Evolutionary conservation across 2,888 invertebrate species (phyloP), one percentile per base, ranked within the genome.

Genomic region (Clistopyga incitator): DNA sequence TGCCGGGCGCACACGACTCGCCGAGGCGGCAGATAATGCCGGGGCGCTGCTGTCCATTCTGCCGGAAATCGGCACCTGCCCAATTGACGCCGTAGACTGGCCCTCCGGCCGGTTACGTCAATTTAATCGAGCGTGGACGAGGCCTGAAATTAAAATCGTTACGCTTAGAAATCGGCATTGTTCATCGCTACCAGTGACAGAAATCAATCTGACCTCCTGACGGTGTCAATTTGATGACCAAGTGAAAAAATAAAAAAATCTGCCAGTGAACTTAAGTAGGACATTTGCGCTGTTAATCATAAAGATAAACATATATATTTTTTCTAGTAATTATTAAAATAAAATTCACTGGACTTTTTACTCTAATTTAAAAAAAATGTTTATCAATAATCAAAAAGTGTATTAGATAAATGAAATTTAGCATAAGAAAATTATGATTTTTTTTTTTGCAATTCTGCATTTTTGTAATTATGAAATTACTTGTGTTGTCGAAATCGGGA

Each of bases 21-120:
- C 47, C 75, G 65, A 67, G 50, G 38, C 54, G 47, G n/a, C 77
- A 65, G n/a, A 6, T 59, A 76, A 61, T 65, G 38, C 54, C 71
- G 70, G 68, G 38, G 38, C 38, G 81, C 85, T 84, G 67, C 64
- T 88, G 89, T 77, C 87, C 89, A 88, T 85, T 91, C 91, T 90
- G 84, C 86, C 86, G 92, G 91, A 92, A 91, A 91, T 88, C 89
- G 90, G 90, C 92, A 92, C 92, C 92, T 92, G 92, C 92, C 77
- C 52, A 56, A 54, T 65, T 56, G 38, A 56, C 15, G 23, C 23
- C 52, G 38, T 65, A 42, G 23, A 65, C 20, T 23, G 34, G 56
- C 70, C 78, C 81, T 78, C 68, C 67, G 75, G 71, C 78, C 70
- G 78, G 65, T 84, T 81, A 75, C 70, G 81, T 78, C 78, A 84